A percentile compares a stretch with the other conserved stretches of the same genome.
Evolutionary conservation across 2,113 vertebrate species (phyloP).

Genomic region (Callipepla squamata): DNA sequence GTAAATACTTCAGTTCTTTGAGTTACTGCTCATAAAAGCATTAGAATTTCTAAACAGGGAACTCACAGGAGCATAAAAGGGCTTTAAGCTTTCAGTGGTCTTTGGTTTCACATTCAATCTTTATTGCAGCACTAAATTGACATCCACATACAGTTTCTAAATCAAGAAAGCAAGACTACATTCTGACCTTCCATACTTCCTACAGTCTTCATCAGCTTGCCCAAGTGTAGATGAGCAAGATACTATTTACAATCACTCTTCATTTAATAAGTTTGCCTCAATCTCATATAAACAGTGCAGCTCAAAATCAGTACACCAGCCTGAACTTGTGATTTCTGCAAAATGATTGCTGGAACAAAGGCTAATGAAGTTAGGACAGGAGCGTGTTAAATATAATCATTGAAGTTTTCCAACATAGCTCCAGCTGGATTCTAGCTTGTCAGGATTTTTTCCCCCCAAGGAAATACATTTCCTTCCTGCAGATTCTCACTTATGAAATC

Average conservation of each 20-base stretch:
- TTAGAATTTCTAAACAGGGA: constrained; percentile 9
- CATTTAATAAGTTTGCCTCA: neutral
- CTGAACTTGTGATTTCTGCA: constrained; percentile 32
- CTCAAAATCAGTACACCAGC: neutral
- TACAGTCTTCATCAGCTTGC: neutral
- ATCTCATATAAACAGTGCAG: neutral
- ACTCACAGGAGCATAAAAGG: neutral
- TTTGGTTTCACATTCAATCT: constrained; percentile 20
- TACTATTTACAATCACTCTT: neutral
- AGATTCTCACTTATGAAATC: neutral
- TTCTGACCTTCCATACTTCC: neutral
- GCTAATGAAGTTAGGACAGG: neutral
- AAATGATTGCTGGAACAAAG: neutral
- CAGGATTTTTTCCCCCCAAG: neutral
- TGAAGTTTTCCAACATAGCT: neutral
- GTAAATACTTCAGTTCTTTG: constrained; percentile 20
- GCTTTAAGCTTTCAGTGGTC: neutral
- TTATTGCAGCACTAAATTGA: constrained; percentile 26
- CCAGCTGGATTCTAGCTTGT: neutral
- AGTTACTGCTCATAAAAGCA: neutral
- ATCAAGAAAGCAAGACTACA: neutral
- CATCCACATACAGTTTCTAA: neutral
- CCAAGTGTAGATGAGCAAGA: neutral
- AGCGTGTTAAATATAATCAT: neutral
- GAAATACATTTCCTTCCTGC: neutral